Base-by-base conservation (phyloP, 2,888 invertebrate species). In the Acanthococcus lagerstroemiae region DNA sequence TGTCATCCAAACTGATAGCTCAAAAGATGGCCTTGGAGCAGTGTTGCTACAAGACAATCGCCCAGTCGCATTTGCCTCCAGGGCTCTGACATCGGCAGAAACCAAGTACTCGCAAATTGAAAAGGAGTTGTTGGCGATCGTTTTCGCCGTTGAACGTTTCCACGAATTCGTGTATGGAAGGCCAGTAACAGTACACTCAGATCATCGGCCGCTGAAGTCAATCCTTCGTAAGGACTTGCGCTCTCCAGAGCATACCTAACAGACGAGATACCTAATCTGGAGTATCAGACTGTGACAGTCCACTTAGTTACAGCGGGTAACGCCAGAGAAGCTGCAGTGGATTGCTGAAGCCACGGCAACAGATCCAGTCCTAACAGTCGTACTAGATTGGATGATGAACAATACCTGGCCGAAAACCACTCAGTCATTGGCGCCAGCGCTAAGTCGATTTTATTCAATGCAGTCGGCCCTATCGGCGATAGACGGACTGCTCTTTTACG, bases 21-120 rank as follows among this genome's bases (percentile, higher is more conserved):
- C 60, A 1, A 26, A 68, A 61, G 30, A 67, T 25, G 56, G 50
- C 30, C 54, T 67, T 48, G 60, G n/a, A n/a, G n/a, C n/a, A n/a
- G n/a, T n/a, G n/a, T n/a, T n/a, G n/a, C n/a, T n/a, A n/a, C n/a
- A n/a, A n/a, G n/a, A n/a, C n/a, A n/a, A n/a, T n/a, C n/a, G n/a
- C n/a, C n/a, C n/a, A n/a, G n/a, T n/a, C n/a, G 58, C 4, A n/a
- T n/a, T n/a, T n/a, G n/a, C n/a, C n/a, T n/a, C n/a, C n/a, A n/a
- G n/a, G n/a, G n/a, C n/a, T n/a, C n/a, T n/a, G n/a, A n/a, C n/a
- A n/a, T n/a, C n/a, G n/a, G n/a, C n/a, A n/a, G n/a, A n/a, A n/a
- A n/a, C n/a, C n/a, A n/a, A n/a, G n/a, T n/a, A n/a, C n/a, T n/a
- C n/a, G n/a, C n/a, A n/a, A n/a, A n/a, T n/a, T n/a, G n/a, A n/a